Base-by-base conservation (phyloP, 2,888 invertebrate genomes). In the Synanthedon andrenaeformis region DNA sequence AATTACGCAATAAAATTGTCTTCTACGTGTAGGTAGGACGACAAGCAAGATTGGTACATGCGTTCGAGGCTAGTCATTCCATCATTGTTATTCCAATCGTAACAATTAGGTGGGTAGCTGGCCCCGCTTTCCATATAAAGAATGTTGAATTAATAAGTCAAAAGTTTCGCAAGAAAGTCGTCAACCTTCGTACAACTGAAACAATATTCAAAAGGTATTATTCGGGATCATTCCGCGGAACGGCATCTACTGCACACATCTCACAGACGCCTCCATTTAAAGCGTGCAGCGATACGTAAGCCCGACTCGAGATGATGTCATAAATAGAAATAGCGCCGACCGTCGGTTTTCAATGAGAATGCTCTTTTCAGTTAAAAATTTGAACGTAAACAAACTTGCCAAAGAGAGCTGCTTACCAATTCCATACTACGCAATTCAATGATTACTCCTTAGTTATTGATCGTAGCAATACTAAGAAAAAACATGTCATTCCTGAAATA, bases 261-360 rank as follows among this genome's bases (percentile, higher is more conserved):
- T 83, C 78, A 35, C 8, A 77, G 76, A 73, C 81, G 79, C 74
- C 78, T 82, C 89, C 89, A 88, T 89, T 89, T 89, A 88, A 89
- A 89, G 89, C 85, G 83, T 82, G 87, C 86, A 82, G 78, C 86
- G 86, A 84, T 86, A 88, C 88, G 87, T 86, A 86, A 88, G 82
- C 79, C 81, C 80, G 82, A 81, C 79, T 78, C 82, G 73, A 73
- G 79, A 82, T 89, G 89, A 89, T 89, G 89, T 89, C 89, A 89
- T 87, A 79, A 81, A 85, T 85, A 85, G 86, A 89, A 89, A 89
- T 89, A 89, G 89, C 86, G 72, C 77, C 80, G 68, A 74, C 74
- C 76, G 76, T 73, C 74, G 74, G 75, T 70, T 73, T 64, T 65
- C 67, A 72, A 74, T 35, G 35, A 35, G 8, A 35, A 35, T 10